Base-by-base conservation (phyloP, 2,888 invertebrate species). In the Lasioglossum lativentre region DNA sequence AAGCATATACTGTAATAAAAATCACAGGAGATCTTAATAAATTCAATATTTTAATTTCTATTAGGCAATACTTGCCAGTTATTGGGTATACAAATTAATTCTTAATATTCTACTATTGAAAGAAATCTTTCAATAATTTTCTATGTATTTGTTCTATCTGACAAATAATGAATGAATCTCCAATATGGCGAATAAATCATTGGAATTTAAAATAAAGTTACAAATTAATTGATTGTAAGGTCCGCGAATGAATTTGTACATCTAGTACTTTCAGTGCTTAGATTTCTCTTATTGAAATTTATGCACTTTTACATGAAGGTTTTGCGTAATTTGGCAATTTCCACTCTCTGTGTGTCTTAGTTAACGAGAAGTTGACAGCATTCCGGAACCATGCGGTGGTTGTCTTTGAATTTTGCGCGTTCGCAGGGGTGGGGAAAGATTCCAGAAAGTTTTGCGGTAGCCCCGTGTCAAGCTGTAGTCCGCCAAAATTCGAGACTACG, bases 401-500 rank as follows among this genome's bases (percentile, higher is more conserved):
- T 81, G 85, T 80, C 81, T 80, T 88, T 78, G 85, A 72, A 75
- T 70, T 47, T 27, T 73, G 72, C 66, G 77, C 80, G 75, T 78
- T 73, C 19, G n/a, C 52, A 8, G 75, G 70, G 80, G 45, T 59
- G 59, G 79, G 85, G 85, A 75, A 78, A 80, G 86, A 74, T 85
- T 76, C 52, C 84, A 72, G 86, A 90, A 90, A 90, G 90, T 90
- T 90, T 90, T 83, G 89, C 88, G 89, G 88, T 87, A 82, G 85
- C 56, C 82, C 77, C 78, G 78, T 75, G 82, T 86, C 76, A 78
- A 77, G 71, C 82, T 85, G 82, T 83, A 90, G 86, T 88, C 89
- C 90, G 91, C 91, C 91, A 92, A 93, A 94, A 93, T 93, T 94
- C 92, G 89, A 90, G 91, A 90, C 92, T 89, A 90, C 88, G 87